Percentiles rank a stretch among this genome's conserved stretches.
Evolutionary conservation across 2,113 vertebrate genomes (phyloP).

Genomic region (Tauraco erythrolophus): DNA sequence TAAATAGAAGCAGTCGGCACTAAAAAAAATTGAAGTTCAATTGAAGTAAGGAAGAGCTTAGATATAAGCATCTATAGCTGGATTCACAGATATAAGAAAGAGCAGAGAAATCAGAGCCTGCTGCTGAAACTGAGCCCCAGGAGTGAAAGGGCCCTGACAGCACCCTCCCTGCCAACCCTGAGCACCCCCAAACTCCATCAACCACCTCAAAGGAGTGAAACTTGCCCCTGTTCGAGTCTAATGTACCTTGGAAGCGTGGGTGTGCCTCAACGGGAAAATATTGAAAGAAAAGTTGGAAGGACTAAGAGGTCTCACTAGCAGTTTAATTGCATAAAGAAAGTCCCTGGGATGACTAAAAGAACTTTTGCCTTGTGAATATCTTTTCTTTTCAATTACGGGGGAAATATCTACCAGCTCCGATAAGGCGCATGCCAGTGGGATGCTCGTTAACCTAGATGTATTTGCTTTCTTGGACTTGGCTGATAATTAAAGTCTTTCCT

Average conservation of each 20-base stretch:
- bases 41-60: neutral
- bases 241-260: neutral
- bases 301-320: neutral
- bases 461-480: neutral
- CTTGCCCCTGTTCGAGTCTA: neutral
- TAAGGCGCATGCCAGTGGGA: neutral
- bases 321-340: neutral
- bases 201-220: neutral
- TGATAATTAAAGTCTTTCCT: neutral
- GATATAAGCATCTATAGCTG: neutral
- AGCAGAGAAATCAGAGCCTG: neutral
- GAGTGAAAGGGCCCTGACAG: neutral
- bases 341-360: neutral
- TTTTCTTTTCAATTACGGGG: neutral
- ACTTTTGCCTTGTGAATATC: neutral
- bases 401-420: neutral
- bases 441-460: slow-evolving; percentile 30
- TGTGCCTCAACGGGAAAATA: neutral
- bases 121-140: neutral
- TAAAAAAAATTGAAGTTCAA: neutral
- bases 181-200: neutral
- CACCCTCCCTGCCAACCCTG: neutral
- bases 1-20: neutral
- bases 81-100: neutral
- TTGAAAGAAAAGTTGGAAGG: neutral